These are phyloP conservation scores for Hippocampus kuda DNA, from an alignment of 2,797 vertebrate genomes.

Conservation along the genomic window DNA sequence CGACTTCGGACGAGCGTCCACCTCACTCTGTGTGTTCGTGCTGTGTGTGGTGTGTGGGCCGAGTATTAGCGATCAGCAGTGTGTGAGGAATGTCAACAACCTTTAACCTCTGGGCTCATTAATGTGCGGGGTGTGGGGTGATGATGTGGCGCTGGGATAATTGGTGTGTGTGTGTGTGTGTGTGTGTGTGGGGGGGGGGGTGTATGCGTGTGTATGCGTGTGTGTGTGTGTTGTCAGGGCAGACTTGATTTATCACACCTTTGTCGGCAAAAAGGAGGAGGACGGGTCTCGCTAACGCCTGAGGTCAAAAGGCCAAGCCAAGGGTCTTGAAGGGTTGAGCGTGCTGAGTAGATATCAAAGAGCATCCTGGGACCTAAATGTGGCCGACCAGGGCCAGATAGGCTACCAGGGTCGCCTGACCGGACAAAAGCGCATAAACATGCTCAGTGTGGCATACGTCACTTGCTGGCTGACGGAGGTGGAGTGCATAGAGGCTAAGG, in stretches of 20 bases:
- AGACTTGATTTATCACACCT: conserved; percentile 76
- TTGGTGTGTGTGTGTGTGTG: conserved; percentile 19
- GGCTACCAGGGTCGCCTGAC: conserved; percentile 39
- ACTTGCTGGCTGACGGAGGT: conserved; percentile 29
- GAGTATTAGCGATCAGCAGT: conserved; percentile 30
- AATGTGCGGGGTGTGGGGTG: conserved; percentile 45
- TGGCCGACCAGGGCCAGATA: conserved; percentile 50
- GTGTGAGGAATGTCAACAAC: conserved; percentile 51
- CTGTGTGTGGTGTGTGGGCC: conserved; percentile 23
- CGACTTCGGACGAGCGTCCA: conserved; percentile 2
- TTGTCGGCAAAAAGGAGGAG: conserved; percentile 42
- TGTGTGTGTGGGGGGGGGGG: too few species aligned
- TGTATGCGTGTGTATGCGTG: too few species aligned
- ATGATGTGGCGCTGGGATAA: conserved; percentile 43
- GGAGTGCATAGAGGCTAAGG: conserved; percentile 29
- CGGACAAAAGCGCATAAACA: conserved; percentile 39
- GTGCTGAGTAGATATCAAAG: conserved; percentile 67
- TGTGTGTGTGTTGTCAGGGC: conserved; percentile 36
- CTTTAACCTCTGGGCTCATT: conserved; percentile 56
- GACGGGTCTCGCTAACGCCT: conserved; percentile 43
- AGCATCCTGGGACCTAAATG: conserved; percentile 62
- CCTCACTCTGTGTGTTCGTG: conserved; percentile 7
- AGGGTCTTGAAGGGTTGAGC: conserved; percentile 53
- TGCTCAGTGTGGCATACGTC: conserved; percentile 27
- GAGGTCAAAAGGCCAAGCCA: conserved; percentile 55